Evolutionary conservation across 2,113 vertebrate species (phyloP).

Genomic region (Mesembrinibis cayennensis): DNA sequence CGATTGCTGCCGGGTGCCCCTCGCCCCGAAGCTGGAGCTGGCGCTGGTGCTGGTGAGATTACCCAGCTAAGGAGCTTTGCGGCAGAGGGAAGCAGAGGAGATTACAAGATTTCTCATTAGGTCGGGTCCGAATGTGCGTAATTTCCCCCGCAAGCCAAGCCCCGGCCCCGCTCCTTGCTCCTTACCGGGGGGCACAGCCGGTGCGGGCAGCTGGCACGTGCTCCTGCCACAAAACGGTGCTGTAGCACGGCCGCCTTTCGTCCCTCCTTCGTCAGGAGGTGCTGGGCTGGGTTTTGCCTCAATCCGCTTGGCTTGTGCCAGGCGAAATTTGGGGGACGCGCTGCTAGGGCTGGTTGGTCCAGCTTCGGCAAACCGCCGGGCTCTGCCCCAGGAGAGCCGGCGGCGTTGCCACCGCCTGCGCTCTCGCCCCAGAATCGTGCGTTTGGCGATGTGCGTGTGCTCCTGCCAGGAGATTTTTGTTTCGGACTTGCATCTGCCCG

Average conservation of each 20-base stretch:
- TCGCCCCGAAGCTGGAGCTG: rapidly evolving
- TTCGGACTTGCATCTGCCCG: not conserved
- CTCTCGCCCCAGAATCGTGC: not conserved
- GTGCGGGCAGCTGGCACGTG: not conserved
- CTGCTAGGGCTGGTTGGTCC: no score
- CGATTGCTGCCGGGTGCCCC: not conserved
- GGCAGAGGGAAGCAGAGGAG: not conserved
- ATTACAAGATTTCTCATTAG: constrained; percentile 14
- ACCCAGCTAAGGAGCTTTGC: constrained; percentile 34
- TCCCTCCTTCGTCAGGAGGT: not conserved
- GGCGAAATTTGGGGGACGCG: not conserved
- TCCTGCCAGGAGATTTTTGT: not conserved
- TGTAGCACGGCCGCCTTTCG: not conserved
- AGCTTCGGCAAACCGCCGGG: rapidly evolving
- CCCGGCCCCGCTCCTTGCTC: not conserved
- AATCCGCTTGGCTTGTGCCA: not conserved
- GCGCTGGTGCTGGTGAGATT: not conserved
- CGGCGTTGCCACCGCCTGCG: not conserved
- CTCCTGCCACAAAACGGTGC: not conserved
- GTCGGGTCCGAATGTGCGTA: not conserved
- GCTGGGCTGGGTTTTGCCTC: not conserved
- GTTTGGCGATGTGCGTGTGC: rapidly evolving
- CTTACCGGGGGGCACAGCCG: not conserved
- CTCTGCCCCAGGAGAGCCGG: not conserved
- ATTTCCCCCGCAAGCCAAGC: not conserved